Evolutionary conservation across 1,140 invertebrate genomes (phyloP), one percentile per base, ranked within the genome.

Genomic region (Manduca sexta): DNA sequence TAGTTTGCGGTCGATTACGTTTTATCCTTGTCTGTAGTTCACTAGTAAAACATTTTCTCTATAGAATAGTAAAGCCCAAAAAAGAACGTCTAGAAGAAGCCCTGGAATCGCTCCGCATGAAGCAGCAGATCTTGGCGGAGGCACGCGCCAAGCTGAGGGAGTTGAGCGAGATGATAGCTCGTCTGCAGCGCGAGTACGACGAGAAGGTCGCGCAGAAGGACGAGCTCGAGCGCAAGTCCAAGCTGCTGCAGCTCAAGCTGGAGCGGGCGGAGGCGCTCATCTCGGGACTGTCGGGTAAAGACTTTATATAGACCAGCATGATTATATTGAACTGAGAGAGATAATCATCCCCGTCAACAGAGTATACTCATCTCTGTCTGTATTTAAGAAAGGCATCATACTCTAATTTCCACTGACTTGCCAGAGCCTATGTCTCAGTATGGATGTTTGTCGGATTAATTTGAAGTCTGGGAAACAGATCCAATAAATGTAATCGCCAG

Each of bases 31-130:
- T 5, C 21, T 26, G 21, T 26, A 5, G 4, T 26, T 5, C 4
- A 26, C 21, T 5, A 26, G 21, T 5, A 8, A 3, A 5, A 26
- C 4, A 5, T 26, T 1, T 26, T 26, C 4, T 26, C 21, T 26
- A 26, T 60, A 92, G 93, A 61, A 90, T 94, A 45, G 93, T 95
- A 5, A 93, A 92, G 33, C 94, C 94, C 0, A 96, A 95, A 74
- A 90, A 94, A 64, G 92, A 92, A 49, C 91, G 92, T 61, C 80
- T 95, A 26, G 89, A 93, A 54, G 90, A 91, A 52, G 93, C 93
- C 0, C 71, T 92, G 60, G 86, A 88, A 30, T 92, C 92, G 0
- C 74, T 96, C 0, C 88, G 87, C 31, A 91, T 94, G 75, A 96
- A 96, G 72, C 93, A 95, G 75, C 87, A 88, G 53, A 89, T 92